Conservation (phyloP, 2,888 invertebrate species). For the Pimpla rufipes region DNA sequence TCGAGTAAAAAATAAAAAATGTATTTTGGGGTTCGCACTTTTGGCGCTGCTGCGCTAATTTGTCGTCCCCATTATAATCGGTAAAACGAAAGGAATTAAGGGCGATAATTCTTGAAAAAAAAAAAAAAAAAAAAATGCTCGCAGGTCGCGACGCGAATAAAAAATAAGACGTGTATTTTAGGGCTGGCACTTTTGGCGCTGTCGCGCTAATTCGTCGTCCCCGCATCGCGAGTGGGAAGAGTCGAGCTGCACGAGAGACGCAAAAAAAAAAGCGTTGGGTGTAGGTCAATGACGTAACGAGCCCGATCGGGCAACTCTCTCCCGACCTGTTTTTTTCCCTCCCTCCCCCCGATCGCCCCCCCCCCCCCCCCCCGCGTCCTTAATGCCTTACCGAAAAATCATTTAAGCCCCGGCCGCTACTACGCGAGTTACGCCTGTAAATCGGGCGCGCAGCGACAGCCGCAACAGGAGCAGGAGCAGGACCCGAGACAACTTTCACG, state of each 20-base stretch:
- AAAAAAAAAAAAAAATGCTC: too few species aligned
- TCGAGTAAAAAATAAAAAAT: too few species aligned
- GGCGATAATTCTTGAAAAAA: too few species aligned
- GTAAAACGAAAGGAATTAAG: too few species aligned
- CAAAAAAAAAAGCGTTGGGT: too few species aligned
- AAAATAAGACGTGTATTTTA: constrained; percentile 6
- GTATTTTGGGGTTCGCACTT: too few species aligned
- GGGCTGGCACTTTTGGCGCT: neutral
- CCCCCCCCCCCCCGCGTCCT: constrained; percentile 19
- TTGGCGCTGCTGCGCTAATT: too few species aligned
- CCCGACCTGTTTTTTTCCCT: constrained; percentile 27
- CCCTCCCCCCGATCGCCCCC: constrained; percentile 8
- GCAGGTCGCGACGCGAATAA: neutral
- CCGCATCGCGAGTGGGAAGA: constrained; percentile 32
- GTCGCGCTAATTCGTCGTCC: constrained; percentile 49
- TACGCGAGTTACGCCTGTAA: constrained; percentile 72
- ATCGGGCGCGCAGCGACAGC: constrained; percentile 52
- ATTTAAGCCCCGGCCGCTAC: constrained; percentile 63
- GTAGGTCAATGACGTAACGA: constrained; percentile 58
- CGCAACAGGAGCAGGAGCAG: constrained; percentile 44
- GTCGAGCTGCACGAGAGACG: too few species aligned
- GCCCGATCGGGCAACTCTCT: constrained; percentile 49
- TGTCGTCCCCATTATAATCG: too few species aligned
- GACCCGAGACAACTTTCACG: constrained; percentile 72
- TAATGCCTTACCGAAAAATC: constrained; percentile 65